Conservation (phyloP, 2,888 invertebrate species). For the Noctuana brunneofusca region DNA sequence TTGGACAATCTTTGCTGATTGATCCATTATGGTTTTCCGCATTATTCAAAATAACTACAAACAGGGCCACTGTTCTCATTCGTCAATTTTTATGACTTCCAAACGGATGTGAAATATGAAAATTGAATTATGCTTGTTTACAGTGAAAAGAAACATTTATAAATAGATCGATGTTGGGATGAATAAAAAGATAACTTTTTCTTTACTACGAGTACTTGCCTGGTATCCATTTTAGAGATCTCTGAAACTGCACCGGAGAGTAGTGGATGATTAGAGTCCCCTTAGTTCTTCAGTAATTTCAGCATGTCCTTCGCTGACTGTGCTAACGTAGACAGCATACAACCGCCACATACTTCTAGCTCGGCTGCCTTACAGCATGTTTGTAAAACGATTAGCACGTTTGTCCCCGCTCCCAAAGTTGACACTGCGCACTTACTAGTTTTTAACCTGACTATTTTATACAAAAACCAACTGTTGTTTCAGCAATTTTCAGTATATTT, state of each 20-base stretch:
- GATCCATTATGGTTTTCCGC: neutral
- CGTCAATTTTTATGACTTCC: slow-evolving; percentile 19
- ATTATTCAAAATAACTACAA: slow-evolving; percentile 4
- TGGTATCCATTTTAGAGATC: slow-evolving; percentile 65
- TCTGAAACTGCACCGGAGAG: slow-evolving; percentile 44
- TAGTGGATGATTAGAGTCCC: slow-evolving; percentile 50
- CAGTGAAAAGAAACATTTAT: neutral
- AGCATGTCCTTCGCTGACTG: slow-evolving; percentile 59
- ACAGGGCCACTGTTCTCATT: neutral
- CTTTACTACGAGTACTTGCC: slow-evolving; percentile 53
- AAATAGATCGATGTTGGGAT: slow-evolving; percentile 2
- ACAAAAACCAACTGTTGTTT: slow-evolving; percentile 67
- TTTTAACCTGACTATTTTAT: slow-evolving; percentile 65
- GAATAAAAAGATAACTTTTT: slow-evolving; percentile 26
- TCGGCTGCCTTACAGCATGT: slow-evolving; percentile 66
- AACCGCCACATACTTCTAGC: slow-evolving; percentile 51
- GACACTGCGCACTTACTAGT: slow-evolving; percentile 77
- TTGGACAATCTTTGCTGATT: slow-evolving; percentile 3
- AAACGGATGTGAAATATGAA: neutral
- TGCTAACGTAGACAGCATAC: slow-evolving; percentile 69
- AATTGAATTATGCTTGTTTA: slow-evolving; percentile 27
- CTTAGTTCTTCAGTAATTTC: slow-evolving; percentile 65
- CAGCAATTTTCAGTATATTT: slow-evolving; percentile 37
- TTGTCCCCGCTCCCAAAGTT: slow-evolving; percentile 71
- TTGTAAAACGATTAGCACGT: slow-evolving; percentile 75